phyloP scores from a whole-genome alignment of 1,140 invertebrate species.

The Propsilocerus akamusi region DNA sequence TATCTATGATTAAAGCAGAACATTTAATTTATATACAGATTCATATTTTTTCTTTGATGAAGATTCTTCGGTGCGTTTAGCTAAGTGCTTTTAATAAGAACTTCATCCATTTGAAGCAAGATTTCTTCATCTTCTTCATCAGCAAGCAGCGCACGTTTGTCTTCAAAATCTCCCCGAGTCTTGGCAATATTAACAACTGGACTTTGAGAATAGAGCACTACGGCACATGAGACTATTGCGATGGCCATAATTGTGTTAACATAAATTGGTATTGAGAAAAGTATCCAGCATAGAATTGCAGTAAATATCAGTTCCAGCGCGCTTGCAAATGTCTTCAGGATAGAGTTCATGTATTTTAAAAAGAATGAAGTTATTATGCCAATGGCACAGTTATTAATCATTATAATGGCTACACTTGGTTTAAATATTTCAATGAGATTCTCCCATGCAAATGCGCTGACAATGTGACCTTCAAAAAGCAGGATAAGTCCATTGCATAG shows the following conservation, averaged over 20 bases:
- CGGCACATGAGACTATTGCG: conserved; percentile 60
- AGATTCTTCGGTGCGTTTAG: no score
- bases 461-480: conserved; percentile 38
- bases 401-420: conserved; percentile 57
- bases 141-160: background rate
- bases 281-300: conserved; percentile 70
- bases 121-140: background rate
- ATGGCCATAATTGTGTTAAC: conserved; percentile 69
- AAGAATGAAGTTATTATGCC: conserved; percentile 92
- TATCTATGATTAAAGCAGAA: no score
- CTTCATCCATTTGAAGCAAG: background rate
- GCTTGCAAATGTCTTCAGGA: conserved; percentile 90
- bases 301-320: conserved; percentile 84
- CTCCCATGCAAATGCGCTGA: conserved; percentile 33
- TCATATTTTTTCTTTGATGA: no score
- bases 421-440: conserved; percentile 37
- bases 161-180: conserved; percentile 8
- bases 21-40: no score
- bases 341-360: conserved; percentile 82
- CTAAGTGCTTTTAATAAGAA: background rate
- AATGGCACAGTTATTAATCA: conserved; percentile 76
- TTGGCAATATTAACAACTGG: conserved; percentile 47
- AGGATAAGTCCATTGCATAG: conserved; percentile 65
- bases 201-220: conserved; percentile 76
- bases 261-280: conserved; percentile 77